Evolutionary conservation across 1,140 invertebrate genomes (phyloP), one percentile per base, ranked within the genome.

Genomic region (Drosophila pseudoananassae): DNA sequence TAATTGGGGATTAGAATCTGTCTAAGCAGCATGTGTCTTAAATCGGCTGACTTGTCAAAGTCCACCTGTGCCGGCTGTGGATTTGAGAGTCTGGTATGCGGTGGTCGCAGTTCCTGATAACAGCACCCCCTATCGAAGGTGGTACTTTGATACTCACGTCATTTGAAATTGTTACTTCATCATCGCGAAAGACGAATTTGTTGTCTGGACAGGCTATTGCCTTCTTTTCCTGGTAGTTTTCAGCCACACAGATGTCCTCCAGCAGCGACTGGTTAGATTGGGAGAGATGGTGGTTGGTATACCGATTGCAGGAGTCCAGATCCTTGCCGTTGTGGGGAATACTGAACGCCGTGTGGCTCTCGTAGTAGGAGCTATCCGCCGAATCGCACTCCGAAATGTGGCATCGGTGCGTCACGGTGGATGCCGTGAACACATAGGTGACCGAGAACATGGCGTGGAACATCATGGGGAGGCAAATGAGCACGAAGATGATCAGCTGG

Each of bases 361-460:
- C 93, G 6, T 92, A 51, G 64, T 93, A 94, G 3, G 64, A 71
- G 4, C 91, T 74, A 1, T 77, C 61, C 3, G 70, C 68, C 14
- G 56, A 55, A 51, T 93, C 95, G 76, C 95, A 96, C 85, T 94
- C 94, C 12, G 94, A 92, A 56, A 96, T 93, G 12, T 93, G 82
- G 79, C 95, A 96, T 91, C 94, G 94, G 82, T 94, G 93, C 29
- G 92, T 88, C 43, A 94, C 90, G 50, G 93, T 92, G 46, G 92
- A 92, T 2, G 94, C 93, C 1, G 94, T 94, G 73, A 95, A 94
- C 4, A 94, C 92, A 63, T 93, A 95, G 14, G 93, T 93, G 17
- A 93, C 84, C 5, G 92, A 93, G 58, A 92, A 93, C 61, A 92
- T 93, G 8, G 93, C 93, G 31, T 92, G 91, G 51, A 94, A 92